Evolutionary conservation across 2,888 invertebrate species (phyloP).

Genomic region (Hypena proboscidalis): DNA sequence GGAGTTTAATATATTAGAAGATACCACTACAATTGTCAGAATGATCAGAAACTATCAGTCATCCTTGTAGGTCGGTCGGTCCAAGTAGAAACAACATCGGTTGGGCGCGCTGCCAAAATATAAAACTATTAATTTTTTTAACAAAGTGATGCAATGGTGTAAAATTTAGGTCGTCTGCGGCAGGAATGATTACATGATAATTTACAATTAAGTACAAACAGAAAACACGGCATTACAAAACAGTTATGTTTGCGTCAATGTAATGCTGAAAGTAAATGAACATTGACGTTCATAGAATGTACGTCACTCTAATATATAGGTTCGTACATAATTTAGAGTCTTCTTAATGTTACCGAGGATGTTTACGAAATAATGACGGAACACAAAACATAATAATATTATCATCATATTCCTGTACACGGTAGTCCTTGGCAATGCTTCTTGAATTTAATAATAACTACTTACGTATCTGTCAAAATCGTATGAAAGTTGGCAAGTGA

Average conservation of each 20-base stretch:
- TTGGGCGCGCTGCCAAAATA: constrained; percentile 66
- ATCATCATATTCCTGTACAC: constrained; percentile 16
- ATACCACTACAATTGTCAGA: constrained; percentile 21
- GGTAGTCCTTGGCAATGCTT: constrained; percentile 76
- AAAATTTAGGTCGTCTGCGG: constrained; percentile 46
- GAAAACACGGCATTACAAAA: neutral
- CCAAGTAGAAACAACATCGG: constrained; percentile 33
- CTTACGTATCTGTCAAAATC: constrained; percentile 76
- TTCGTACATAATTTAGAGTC: too few relatives aligned
- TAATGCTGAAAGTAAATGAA: neutral
- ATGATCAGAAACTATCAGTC: constrained; percentile 37
- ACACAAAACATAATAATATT: constrained; percentile 21
- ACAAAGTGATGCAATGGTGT: constrained; percentile 53
- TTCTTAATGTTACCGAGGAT: too few relatives aligned
- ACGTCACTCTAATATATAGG: too few relatives aligned
- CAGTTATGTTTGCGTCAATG: neutral
- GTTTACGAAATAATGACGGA: too few relatives aligned
- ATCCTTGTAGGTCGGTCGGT: constrained; percentile 25
- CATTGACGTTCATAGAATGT: neutral
- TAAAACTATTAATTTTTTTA: constrained; percentile 56
- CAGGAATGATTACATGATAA: constrained; percentile 21
- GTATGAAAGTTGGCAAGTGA: constrained; percentile 78
- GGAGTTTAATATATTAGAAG: too few relatives aligned
- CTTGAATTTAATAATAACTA: constrained; percentile 79
- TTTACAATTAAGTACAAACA: constrained; percentile 14